A percentile compares a stretch with the other conserved stretches of the same genome.
phyloP scores from a whole-genome alignment of 2,888 invertebrate genomes.

The Clanis bilineata region DNA sequence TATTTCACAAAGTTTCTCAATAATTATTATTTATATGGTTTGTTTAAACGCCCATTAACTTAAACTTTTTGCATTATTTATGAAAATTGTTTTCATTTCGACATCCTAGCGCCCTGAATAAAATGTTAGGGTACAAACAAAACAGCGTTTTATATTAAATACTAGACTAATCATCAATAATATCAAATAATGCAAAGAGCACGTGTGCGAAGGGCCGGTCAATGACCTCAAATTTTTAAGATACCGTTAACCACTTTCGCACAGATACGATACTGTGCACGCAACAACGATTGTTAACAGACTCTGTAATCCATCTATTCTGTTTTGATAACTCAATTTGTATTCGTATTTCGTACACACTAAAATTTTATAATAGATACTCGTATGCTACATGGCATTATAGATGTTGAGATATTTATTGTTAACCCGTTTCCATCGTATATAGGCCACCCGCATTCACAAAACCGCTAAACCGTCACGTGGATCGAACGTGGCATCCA shows the following conservation, averaged over 20 bases:
- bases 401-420: neutral
- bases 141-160: too few relatives aligned
- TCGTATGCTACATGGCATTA: neutral
- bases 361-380: too few relatives aligned
- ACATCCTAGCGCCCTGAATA: neutral
- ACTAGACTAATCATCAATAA: too few relatives aligned
- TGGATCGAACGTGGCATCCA: slow-evolving; percentile 49
- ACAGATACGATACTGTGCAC: slow-evolving; percentile 46
- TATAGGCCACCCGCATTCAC: slow-evolving; percentile 43
- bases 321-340: slow-evolving; percentile 2
- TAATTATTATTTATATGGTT: slow-evolving; percentile 41
- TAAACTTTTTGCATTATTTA: slow-evolving; percentile 58
- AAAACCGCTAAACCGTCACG: slow-evolving; percentile 48
- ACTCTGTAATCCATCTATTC: slow-evolving; percentile 27
- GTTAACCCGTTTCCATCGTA: slow-evolving; percentile 18
- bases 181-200: slow-evolving; percentile 36
- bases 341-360: too few relatives aligned
- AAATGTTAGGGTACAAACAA: too few relatives aligned
- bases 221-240: slow-evolving; percentile 60
- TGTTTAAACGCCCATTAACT: slow-evolving; percentile 48
- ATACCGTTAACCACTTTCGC: slow-evolving; percentile 71
- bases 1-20: slow-evolving; percentile 18
- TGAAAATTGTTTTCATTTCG: slow-evolving; percentile 19
- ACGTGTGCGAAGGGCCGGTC: slow-evolving; percentile 69
- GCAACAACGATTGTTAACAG: slow-evolving; percentile 28